Evolutionary conservation across 2,888 invertebrate species (phyloP), one percentile per base, ranked within the genome.

Genomic region (Norana najaformis): DNA sequence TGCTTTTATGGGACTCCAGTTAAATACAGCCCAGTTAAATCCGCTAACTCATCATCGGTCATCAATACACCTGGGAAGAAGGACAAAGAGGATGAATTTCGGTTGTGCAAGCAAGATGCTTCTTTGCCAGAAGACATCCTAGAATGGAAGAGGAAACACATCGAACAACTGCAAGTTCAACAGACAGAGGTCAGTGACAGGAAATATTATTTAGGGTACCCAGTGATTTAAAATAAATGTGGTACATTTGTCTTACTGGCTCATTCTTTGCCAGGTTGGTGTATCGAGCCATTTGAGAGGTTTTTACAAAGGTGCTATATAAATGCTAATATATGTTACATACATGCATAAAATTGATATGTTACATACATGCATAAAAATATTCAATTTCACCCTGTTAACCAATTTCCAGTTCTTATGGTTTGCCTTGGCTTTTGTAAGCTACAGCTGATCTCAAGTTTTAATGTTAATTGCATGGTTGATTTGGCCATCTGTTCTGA

Each of bases 131-230:
- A 85, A 35, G 85, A 85, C 36, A 85, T 90, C 18, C 82, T 90
- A 30, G 89, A 37, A 38, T 90, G 90, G 90, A 90, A 89, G 36
- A 90, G 41, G 38, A 90, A 90, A n/a, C 90, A 90, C 36, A 36
- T 90, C 85, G 90, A 90, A 36, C 41, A 69, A 18, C 34, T 90
- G 34, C 89, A 90, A 38, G 39, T 37, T 38, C 90, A 90, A 89
- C 88, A 90, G 89, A 41, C 85, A n/a, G 34, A 90, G 69, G 90
- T 90, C 16, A 18, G 39, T 83, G 39, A 35, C 13, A 85, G 85
- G 0, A 23, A 35, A 35, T 37, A 20, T 35, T 6, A n/a, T n/a
- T 35, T 36, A 35, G 5, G 20, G 20, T 16, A 36, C 36, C 35
- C 0, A 85, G 20, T 18, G 85, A 36, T 35, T 36, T 35, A 6